phyloP scores from a whole-genome alignment of 2,797 vertebrate species.

The Oreochromis grahami region DNA sequence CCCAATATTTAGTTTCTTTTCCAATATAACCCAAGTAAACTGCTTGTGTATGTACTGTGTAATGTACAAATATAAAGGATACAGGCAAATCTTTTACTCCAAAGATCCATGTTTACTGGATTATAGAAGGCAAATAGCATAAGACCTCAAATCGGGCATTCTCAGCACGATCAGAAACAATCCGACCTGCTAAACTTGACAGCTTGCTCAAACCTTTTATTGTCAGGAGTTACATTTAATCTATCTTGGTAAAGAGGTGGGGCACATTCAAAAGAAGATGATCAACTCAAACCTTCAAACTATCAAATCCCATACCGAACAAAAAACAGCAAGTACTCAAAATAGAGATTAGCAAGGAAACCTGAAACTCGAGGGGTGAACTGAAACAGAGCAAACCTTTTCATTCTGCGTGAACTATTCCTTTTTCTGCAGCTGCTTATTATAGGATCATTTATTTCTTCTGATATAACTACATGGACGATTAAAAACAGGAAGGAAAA shows the following conservation, averaged over 20 bases:
- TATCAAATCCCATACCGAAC: background rate
- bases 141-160: background rate
- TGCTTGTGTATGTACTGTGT: background rate
- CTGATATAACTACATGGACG: background rate
- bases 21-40: background rate
- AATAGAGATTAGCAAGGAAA: background rate
- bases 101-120: background rate
- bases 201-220: background rate
- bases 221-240: background rate
- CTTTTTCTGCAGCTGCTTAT: background rate
- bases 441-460: background rate
- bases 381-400: background rate
- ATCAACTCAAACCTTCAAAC: background rate
- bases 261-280: background rate
- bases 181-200: background rate
- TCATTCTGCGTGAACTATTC: background rate
- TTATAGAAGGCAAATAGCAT: background rate
- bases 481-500: background rate
- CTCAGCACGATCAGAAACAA: background rate
- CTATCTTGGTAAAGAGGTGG: background rate
- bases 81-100: background rate
- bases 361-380: background rate
- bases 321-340: background rate
- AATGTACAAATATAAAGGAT: background rate
- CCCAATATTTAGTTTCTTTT: background rate